phyloP scores from a whole-genome alignment of 2,113 vertebrate species.

The Strigops habroptila region DNA sequence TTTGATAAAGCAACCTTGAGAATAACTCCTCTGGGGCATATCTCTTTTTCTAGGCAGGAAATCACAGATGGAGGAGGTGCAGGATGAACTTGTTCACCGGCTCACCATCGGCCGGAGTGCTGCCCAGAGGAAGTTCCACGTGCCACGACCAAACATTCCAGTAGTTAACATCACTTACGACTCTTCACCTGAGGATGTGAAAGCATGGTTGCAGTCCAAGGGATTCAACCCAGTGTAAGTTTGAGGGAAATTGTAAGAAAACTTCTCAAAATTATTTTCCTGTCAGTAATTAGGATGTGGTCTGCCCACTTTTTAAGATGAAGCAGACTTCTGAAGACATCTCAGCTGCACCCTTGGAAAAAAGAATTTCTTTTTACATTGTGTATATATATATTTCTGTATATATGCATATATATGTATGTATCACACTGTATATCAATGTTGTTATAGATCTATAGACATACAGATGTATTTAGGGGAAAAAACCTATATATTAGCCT shows the following conservation, averaged over 20 bases:
- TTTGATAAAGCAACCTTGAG: not conserved
- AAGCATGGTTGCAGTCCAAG: conserved; percentile 86
- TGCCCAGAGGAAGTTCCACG: conserved; percentile 86
- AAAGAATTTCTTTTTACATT: not conserved
- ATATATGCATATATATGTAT: not conserved
- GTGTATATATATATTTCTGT: not conserved
- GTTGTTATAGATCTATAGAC: not conserved
- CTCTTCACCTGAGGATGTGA: conserved; percentile 85
- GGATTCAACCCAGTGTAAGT: conserved; percentile 94
- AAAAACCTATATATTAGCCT: not conserved
- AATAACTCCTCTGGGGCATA: not conserved
- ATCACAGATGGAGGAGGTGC: conserved; percentile 97
- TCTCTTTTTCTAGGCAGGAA: conserved; percentile 80
- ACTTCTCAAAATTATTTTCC: too few relatives aligned
- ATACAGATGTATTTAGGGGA: not conserved
- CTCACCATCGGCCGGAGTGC: conserved; percentile 88
- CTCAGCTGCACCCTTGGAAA: not conserved
- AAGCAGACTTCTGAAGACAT: not conserved
- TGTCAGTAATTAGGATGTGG: not conserved
- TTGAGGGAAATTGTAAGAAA: not conserved
- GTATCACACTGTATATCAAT: not conserved
- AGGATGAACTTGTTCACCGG: conserved; percentile 90
- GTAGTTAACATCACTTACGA: conserved; percentile 84
- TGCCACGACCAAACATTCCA: conserved; percentile 72
- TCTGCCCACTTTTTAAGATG: not conserved